These are phyloP conservation scores for Helicoverpa zea DNA, from an alignment of 1,140 invertebrate genomes.

Conservation along the genomic window DNA sequence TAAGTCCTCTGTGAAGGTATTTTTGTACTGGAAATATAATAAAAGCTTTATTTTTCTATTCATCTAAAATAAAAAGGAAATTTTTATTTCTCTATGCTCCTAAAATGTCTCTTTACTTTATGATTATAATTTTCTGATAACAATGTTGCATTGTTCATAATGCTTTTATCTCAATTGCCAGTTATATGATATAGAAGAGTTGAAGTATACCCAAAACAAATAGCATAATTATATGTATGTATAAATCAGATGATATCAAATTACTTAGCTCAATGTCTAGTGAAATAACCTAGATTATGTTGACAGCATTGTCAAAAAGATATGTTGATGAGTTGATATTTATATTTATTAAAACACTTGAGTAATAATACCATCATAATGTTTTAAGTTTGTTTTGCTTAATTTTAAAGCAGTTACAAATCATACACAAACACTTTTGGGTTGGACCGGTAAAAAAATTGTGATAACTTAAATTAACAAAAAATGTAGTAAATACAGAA, in stretches of 20 bases:
- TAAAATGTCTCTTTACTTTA: not conserved
- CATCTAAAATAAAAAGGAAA: not conserved
- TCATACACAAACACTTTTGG: too few species aligned
- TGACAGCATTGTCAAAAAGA: too few species aligned
- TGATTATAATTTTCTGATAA: not conserved
- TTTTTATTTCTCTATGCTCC: too few species aligned
- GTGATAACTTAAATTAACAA: too few species aligned
- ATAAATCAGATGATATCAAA: not conserved
- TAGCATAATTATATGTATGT: not conserved
- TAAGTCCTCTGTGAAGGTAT: constrained; percentile 97
- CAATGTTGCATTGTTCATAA: not conserved
- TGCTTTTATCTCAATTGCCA: not conserved
- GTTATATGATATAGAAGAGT: not conserved
- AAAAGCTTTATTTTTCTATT: not conserved
- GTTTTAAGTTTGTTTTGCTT: too few species aligned
- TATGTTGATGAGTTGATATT: too few species aligned
- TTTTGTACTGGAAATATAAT: constrained; percentile 77
- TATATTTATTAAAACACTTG: too few species aligned
- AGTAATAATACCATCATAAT: too few species aligned
- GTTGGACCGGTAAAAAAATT: too few species aligned
- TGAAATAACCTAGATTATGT: not conserved
- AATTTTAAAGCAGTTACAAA: too few species aligned
- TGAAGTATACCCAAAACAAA: too few species aligned
- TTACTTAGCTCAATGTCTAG: not conserved
- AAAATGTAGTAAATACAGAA: not conserved